Evolutionary conservation across 2,113 vertebrate genomes (phyloP).

Genomic region (Leiothrix lutea): DNA sequence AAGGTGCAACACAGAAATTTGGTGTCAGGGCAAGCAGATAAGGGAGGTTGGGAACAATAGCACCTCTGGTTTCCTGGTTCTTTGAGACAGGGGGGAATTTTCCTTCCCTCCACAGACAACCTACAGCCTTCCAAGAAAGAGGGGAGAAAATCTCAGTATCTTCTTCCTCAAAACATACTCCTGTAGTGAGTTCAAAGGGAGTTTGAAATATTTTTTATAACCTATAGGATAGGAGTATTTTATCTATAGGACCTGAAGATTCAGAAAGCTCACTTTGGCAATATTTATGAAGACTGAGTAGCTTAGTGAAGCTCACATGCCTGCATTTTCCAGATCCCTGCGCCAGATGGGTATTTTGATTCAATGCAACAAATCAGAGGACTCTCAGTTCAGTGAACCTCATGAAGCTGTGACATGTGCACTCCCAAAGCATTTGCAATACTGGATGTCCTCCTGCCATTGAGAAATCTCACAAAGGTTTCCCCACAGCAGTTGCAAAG

Average conservation of each 20-base stretch:
- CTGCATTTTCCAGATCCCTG: background rate
- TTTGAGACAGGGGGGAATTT: background rate
- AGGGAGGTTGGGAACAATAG: background rate
- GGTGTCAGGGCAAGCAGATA: background rate
- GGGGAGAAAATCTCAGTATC: background rate
- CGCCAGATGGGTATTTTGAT: background rate
- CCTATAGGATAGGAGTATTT: background rate
- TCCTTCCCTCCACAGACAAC: background rate
- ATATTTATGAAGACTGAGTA: background rate
- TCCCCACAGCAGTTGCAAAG: background rate
- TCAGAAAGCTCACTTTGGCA: background rate
- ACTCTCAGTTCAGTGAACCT: background rate
- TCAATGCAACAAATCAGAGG: background rate
- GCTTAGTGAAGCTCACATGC: background rate
- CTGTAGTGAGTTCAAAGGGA: background rate
- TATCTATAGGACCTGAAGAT: background rate
- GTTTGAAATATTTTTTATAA: background rate
- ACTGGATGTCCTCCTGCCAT: background rate
- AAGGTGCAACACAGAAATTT: background rate
- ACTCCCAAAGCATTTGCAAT: background rate
- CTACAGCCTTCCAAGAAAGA: background rate
- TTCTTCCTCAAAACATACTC: background rate
- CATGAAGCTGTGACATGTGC: background rate
- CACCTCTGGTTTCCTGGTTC: background rate
- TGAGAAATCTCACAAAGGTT: background rate